Evolutionary conservation across 2,888 invertebrate genomes (phyloP).

Genomic region (Coecobrya sp.): DNA sequence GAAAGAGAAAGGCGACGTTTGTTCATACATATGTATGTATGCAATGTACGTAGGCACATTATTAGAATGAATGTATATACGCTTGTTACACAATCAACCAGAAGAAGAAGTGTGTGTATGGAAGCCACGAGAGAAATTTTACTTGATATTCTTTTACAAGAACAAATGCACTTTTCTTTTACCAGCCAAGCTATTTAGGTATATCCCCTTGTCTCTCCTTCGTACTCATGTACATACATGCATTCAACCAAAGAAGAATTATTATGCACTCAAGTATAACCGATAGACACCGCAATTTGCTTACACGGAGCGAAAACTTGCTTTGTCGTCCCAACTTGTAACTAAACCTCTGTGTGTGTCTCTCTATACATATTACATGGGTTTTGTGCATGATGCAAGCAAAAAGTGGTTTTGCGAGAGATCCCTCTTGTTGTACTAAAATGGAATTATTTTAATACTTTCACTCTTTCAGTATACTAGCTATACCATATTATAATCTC

Average conservation of each 20-base stretch:
- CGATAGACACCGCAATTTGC: constrained; percentile 25
- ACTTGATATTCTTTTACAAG: no score
- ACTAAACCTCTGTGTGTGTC: neutral
- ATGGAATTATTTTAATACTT: constrained; percentile 69
- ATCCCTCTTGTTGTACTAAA: constrained; percentile 1
- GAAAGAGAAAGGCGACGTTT: neutral
- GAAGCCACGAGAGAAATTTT: no score
- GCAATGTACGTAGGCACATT: neutral
- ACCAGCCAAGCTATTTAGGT: neutral
- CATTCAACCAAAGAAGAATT: neutral
- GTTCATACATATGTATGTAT: neutral
- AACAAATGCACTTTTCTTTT: constrained; percentile 36
- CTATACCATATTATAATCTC: no score
- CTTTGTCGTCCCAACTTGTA: constrained; percentile 2
- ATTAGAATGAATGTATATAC: no score
- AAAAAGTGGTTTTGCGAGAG: neutral
- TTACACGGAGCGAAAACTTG: neutral
- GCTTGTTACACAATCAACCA: no score
- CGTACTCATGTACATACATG: neutral
- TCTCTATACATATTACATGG: neutral
- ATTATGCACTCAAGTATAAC: constrained; percentile 35
- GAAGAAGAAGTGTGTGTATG: no score
- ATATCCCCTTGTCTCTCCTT: neutral
- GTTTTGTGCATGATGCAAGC: constrained; percentile 9
- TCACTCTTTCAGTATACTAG: constrained; percentile 2